Evolutionary conservation across 2,113 vertebrate genomes (phyloP).

Genomic region (Meriones unguiculatus): DNA sequence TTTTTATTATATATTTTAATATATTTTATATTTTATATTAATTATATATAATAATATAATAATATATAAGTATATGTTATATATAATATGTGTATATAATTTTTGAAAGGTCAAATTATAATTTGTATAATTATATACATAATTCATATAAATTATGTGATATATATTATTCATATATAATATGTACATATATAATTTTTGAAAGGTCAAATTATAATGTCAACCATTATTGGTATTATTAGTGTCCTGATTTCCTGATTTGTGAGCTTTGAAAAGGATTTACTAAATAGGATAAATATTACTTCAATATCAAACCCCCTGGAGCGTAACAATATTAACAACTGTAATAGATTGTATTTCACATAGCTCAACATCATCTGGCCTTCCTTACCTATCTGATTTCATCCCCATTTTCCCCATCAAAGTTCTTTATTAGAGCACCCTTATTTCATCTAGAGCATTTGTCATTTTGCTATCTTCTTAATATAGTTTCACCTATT

Average conservation of each 20-base stretch:
- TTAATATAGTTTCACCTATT: neutral
- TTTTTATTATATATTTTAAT: too few species aligned
- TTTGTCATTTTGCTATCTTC: neutral
- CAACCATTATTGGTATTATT: constrained; percentile 42
- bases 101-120: too few species aligned
- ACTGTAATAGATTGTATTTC: neutral
- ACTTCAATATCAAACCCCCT: constrained; percentile 53
- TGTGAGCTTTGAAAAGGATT: constrained; percentile 57
- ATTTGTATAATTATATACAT: too few species aligned
- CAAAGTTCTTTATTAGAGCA: constrained; percentile 14
- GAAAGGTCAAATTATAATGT: constrained; percentile 50
- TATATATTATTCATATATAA: too few species aligned
- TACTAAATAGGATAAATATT: constrained; percentile 52
- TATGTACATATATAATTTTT: constrained; percentile 29
- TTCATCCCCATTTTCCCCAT: neutral
- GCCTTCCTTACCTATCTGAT: neutral
- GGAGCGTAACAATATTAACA: constrained; percentile 21
- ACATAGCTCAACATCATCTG: neutral
- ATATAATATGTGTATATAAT: too few species aligned
- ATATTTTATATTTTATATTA: too few species aligned
- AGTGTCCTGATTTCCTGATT: constrained; percentile 25
- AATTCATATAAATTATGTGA: too few species aligned
- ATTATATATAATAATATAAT: too few species aligned
- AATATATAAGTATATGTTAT: too few species aligned
- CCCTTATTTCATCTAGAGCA: neutral